Base-by-base conservation (phyloP, 1,140 invertebrate genomes). In the Drosophila bocqueti region DNA sequence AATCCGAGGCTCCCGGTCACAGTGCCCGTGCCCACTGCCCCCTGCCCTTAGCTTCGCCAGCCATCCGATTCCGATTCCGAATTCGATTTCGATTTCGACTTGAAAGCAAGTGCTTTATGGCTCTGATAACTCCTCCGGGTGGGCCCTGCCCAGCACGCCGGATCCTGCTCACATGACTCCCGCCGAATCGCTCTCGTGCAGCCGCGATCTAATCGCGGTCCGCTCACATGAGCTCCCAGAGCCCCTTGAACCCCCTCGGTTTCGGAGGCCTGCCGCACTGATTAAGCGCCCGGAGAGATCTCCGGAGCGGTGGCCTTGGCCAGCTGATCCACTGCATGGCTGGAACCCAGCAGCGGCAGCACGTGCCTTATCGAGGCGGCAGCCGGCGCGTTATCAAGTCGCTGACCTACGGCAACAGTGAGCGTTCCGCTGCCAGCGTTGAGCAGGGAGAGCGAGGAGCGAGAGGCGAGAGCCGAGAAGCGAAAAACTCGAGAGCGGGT, bases 351-450 rank as follows among this genome's bases (percentile, higher is more conserved):
- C 42, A 21, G 13, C 6, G 15, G 16, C 29, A 58, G 46, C 73
- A 77, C 76, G 76, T 79, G 76, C 76, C 75, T 79, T 71, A 78
- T 82, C 62, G 49, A 11, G 29, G 43, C 54, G 38, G 43, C 54
- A 59, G 38, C 26, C 31, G 40, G 38, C 68, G 59, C 52, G 59
- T 76, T 87, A 87, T 87, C 83, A 80, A 74, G 83, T 89, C 73
- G 84, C 81, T 89, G 83, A 87, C 83, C 83, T 87, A 87, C 84
- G 57, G 34, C 84, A 86, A 86, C 71, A 71, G 66, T 49, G 24
- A 36, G 36, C 38, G 34, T 11, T 38, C 29, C 34, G 38, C 40
- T 5, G 15, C 18, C 38, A 40, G 64, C 31, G 13, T 21, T 4
- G n/a, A 50, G 40, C 21, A 1, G 26, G 18, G n/a, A 10, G 50